A percentile compares a stretch with the other conserved stretches of the same genome.
These are phyloP conservation scores for Pocota personata DNA, from an alignment of 2,888 invertebrate species.

Conservation along the genomic window DNA sequence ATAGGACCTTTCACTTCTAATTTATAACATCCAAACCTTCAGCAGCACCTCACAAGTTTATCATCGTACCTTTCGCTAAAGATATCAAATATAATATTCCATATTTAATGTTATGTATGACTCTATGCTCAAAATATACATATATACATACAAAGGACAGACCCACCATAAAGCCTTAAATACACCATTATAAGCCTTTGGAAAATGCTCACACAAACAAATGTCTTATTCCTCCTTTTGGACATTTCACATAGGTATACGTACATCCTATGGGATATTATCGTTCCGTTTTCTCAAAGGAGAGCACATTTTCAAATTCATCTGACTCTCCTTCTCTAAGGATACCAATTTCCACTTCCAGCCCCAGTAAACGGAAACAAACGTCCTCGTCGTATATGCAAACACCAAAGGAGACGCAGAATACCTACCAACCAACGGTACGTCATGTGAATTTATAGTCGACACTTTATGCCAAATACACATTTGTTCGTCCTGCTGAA, in stretches of 20 bases:
- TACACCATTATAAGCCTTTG: neutral
- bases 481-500: slow-evolving; percentile 49
- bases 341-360: neutral
- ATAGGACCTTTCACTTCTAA: slow-evolving; percentile 9
- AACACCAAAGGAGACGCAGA: slow-evolving; percentile 4
- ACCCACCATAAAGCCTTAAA: neutral
- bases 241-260: slow-evolving; percentile 20
- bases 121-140: neutral
- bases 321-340: slow-evolving; percentile 2
- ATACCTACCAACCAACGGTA: slow-evolving; percentile 19
- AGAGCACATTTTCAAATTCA: slow-evolving; percentile 61
- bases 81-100: slow-evolving; percentile 33
- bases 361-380: slow-evolving; percentile 25
- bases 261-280: slow-evolving; percentile 41
- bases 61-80: slow-evolving; percentile 7
- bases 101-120: slow-evolving; percentile 11
- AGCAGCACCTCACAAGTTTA: neutral
- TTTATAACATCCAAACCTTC: slow-evolving; percentile 7
- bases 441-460: slow-evolving; percentile 68
- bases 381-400: slow-evolving; percentile 35
- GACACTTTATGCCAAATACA: slow-evolving; percentile 67
- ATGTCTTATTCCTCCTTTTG: slow-evolving; percentile 26
- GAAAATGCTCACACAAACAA: neutral
- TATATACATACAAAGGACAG: neutral
- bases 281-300: slow-evolving; percentile 21